A percentile compares a stretch with the other conserved stretches of the same genome.
phyloP scores from a whole-genome alignment of 2,888 invertebrate species.

The Blastobasis lacticolella region DNA sequence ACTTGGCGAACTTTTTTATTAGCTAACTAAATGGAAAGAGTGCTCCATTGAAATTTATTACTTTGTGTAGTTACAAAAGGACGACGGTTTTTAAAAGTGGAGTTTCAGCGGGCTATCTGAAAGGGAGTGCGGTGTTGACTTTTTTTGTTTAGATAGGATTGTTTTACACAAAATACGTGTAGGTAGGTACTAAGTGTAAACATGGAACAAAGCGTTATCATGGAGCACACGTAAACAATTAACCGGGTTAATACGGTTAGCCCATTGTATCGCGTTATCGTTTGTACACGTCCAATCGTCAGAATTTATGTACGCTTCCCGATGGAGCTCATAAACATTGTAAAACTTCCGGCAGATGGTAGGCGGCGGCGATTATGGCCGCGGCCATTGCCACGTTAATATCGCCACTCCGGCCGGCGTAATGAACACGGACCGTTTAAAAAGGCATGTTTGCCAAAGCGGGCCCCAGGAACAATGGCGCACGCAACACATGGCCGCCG shows the following conservation, averaged over 20 bases:
- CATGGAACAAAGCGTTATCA: no score
- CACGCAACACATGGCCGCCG: no score
- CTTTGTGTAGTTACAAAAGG: no score
- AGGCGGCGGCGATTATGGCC: slow-evolving; percentile 52
- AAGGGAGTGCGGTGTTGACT: no score
- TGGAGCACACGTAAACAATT: slow-evolving; percentile 28
- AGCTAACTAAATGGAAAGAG: slow-evolving; percentile 2
- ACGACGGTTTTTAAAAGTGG: no score
- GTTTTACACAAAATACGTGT: no score
- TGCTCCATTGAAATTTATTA: background rate
- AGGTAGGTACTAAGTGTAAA: no score
- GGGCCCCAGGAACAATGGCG: slow-evolving; percentile 22
- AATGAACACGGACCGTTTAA: slow-evolving; percentile 39
- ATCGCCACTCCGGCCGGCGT: slow-evolving; percentile 24
- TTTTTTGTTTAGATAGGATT: no score
- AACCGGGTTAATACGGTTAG: slow-evolving; percentile 39
- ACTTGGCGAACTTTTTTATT: slow-evolving; percentile 32
- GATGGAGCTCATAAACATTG: slow-evolving; percentile 68
- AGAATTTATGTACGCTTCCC: slow-evolving; percentile 64
- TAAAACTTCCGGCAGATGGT: slow-evolving; percentile 70
- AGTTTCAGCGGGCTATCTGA: no score
- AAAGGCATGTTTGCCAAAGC: slow-evolving; percentile 37
- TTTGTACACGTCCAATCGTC: slow-evolving; percentile 48
- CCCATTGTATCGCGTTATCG: slow-evolving; percentile 49
- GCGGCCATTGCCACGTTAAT: slow-evolving; percentile 25